These are phyloP conservation scores for Mycetomoellerius zeteki DNA, from an alignment of 1,140 invertebrate genomes.

Conservation along the genomic window DNA sequence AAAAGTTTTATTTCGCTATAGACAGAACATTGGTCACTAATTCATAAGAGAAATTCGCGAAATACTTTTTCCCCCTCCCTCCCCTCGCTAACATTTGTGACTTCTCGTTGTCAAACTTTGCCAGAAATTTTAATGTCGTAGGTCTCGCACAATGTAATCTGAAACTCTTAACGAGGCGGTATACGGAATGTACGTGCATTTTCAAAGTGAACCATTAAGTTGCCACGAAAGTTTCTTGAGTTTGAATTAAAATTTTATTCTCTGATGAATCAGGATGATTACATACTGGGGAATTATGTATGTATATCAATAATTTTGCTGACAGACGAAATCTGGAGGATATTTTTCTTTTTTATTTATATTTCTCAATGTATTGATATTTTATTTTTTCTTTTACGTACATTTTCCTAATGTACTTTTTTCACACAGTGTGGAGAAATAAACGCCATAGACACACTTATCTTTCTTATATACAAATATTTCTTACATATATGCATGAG, in stretches of 20 bases:
- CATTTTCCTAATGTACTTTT: too few species aligned
- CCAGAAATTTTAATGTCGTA: conserved; percentile 35
- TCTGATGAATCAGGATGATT: conserved; percentile 21
- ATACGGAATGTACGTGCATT: conserved; percentile 22
- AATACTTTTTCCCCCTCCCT: background rate
- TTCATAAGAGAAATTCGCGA: conserved; percentile 26
- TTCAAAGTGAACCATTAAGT: conserved; percentile 42
- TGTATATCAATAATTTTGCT: conserved; percentile 5
- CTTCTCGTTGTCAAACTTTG: conserved; percentile 43
- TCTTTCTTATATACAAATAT: too few species aligned
- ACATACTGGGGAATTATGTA: background rate
- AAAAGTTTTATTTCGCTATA: background rate
- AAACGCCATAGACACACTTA: too few species aligned
- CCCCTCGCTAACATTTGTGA: background rate
- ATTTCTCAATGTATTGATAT: too few species aligned
- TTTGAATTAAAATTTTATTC: conserved; percentile 43
- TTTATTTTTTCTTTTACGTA: too few species aligned
- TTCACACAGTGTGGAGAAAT: too few species aligned
- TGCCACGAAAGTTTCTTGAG: conserved; percentile 32
- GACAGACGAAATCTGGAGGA: background rate
- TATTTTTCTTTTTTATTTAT: too few species aligned
- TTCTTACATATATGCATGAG: too few species aligned
- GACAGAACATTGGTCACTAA: conserved; percentile 18
- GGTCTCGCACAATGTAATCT: conserved; percentile 52
- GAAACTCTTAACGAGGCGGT: conserved; percentile 56